A percentile compares a stretch with the other conserved stretches of the same genome.
These are phyloP conservation scores for Vespertilio murinus DNA, from an alignment of 2,797 vertebrate species.

Conservation along the genomic window DNA sequence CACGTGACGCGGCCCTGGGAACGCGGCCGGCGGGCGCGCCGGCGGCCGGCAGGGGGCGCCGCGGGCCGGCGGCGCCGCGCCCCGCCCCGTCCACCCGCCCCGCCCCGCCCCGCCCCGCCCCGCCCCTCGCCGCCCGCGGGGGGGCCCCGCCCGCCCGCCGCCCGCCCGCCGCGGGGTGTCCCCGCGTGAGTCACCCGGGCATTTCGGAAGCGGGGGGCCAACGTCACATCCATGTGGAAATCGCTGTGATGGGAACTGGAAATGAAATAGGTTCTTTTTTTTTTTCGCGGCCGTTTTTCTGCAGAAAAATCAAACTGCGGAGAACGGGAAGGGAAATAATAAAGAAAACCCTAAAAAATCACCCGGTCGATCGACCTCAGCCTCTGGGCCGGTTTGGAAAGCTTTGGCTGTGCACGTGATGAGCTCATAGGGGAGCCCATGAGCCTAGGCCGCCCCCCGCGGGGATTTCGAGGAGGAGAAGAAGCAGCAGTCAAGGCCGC, in stretches of 20 bases:
- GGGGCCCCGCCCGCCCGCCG: too few species aligned
- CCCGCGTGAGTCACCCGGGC: conserved; percentile 77
- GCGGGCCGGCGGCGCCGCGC: background rate
- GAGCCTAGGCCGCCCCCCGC: background rate
- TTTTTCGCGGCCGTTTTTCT: conserved; percentile 62
- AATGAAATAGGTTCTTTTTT: conserved; percentile 71
- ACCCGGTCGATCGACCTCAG: conserved; percentile 36
- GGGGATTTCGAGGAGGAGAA: conserved; percentile 2
- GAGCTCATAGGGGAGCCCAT: background rate
- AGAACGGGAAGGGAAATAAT: conserved; percentile 67
- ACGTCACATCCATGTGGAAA: conserved; percentile 81
- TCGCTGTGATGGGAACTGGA: conserved; percentile 77
- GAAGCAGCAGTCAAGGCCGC: background rate
- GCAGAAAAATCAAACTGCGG: conserved; percentile 71
- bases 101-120: background rate
- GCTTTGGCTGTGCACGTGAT: conserved; percentile 34
- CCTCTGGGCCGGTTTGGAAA: background rate
- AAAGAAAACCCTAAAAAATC: conserved; percentile 75
- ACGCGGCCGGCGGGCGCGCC: background rate
- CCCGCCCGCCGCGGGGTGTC: conserved; percentile 69
- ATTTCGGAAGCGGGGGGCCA: conserved; percentile 66
- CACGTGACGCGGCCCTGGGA: conserved; percentile 67
- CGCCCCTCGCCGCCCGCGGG: background rate
- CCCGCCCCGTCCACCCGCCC: background rate
- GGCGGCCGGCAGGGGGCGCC: conserved; percentile 57